Evolutionary conservation across 2,888 invertebrate species (phyloP).

Genomic region (Steinernema carpocapsae): DNA sequence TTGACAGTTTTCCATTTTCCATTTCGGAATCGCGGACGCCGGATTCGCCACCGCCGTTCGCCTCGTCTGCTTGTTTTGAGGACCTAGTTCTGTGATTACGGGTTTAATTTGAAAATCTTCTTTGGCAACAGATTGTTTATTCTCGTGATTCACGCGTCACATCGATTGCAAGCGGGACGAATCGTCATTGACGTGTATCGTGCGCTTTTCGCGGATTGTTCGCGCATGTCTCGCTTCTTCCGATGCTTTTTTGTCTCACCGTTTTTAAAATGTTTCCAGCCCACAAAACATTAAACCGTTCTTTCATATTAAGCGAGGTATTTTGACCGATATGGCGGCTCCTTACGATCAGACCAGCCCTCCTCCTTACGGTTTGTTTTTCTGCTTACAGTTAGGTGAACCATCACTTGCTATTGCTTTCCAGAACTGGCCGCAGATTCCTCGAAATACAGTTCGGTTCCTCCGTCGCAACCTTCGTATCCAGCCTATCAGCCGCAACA

Average conservation of each 20-base stretch:
- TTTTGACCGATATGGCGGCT: not conserved
- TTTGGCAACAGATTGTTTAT: too few relatives aligned
- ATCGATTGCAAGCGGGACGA: too few relatives aligned
- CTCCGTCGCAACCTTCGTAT: not conserved
- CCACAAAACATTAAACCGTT: not conserved
- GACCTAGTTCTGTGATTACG: too few relatives aligned
- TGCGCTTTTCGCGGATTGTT: too few relatives aligned
- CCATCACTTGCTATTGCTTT: not conserved
- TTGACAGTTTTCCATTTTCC: too few relatives aligned
- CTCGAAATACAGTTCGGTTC: constrained; percentile 24
- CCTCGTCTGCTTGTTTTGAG: too few relatives aligned
- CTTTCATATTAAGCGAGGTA: not conserved
- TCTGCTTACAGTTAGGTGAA: not conserved
- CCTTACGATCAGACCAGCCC: constrained; percentile 7
- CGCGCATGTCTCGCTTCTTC: not conserved
- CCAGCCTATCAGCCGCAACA: constrained; percentile 11
- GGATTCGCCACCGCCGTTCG: not conserved
- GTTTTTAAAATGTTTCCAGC: not conserved
- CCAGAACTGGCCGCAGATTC: constrained; percentile 7
- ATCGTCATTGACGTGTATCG: too few relatives aligned
- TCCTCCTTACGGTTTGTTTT: constrained; percentile 2
- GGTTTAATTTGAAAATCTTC: too few relatives aligned
- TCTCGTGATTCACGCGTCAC: too few relatives aligned
- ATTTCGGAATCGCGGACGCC: too few relatives aligned
- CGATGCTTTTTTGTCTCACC: not conserved